Evolutionary conservation across 2,888 invertebrate species (phyloP), one percentile per base, ranked within the genome.

Genomic region (Drosophila mercatorum): DNA sequence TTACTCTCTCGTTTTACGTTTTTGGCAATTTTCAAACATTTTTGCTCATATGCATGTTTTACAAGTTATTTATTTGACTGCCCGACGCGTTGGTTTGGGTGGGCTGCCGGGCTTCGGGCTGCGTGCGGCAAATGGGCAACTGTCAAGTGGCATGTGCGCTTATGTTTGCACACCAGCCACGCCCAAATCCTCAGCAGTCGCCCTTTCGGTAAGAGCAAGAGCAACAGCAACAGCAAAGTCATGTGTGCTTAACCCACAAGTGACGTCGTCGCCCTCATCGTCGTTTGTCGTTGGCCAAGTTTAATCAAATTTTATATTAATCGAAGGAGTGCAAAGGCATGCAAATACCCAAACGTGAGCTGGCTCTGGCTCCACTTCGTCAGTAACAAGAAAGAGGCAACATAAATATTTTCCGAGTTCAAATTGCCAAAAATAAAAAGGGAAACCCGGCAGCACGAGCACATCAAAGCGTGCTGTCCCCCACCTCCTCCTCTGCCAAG

Each of bases 11-110:
- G 12, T 26, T 40, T 61, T 52, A 49, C n/a, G 51, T 65, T 76
- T 80, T 83, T 86, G 75, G 72, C 75, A 85, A 86, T 85, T 85
- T 89, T 88, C 84, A 86, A 90, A 88, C 84, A 89, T 83, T 86
- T 87, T 83, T 86, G 89, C 86, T 89, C 89, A 90, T 86, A 86
- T 86, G 90, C 84, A 86, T 90, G 90, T 90, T 90, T 89, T 90
- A 86, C 86, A 86, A 86, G 86, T 86, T 86, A 90, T 86, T 86
- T 90, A 86, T 89, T 86, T 90, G 89, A 79, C 82, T 83, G 87
- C 74, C 83, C 72, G 62, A 61, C 36, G 47, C 70, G 70, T 57
- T 47, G 47, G 55, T 1, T 22, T 51, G 60, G 60, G 62, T 5
- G 28, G 3, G 28, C 28, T 28, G 53, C 53, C 36, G n/a, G 41